phyloP scores from a whole-genome alignment of 2,888 invertebrate genomes.

The Aplocera efformata region DNA sequence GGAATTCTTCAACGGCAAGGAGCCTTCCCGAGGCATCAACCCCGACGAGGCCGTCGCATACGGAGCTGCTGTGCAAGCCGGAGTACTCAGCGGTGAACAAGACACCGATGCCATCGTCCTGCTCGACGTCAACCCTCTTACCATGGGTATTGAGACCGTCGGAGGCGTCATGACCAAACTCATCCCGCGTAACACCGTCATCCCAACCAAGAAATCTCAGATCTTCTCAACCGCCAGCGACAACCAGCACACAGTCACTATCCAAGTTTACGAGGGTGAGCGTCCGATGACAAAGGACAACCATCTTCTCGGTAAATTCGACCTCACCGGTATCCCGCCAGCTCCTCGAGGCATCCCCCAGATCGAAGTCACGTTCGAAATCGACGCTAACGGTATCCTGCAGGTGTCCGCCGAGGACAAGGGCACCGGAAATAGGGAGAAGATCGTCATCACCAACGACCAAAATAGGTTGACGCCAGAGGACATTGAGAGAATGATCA shows the following conservation, averaged over 20 bases:
- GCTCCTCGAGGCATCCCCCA: slow-evolving; percentile 96
- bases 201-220: slow-evolving; percentile 99
- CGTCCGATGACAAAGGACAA: slow-evolving; percentile 99
- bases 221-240: slow-evolving; percentile 99
- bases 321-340: slow-evolving; percentile 97
- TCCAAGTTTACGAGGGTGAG: slow-evolving; percentile 99
- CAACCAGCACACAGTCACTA: slow-evolving; percentile 99
- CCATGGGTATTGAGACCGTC: slow-evolving; percentile 99
- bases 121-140: slow-evolving; percentile 98
- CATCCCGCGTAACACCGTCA: slow-evolving; percentile 98
- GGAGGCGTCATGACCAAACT: slow-evolving; percentile 99
- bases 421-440: slow-evolving; percentile 98
- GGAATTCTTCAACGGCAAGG: slow-evolving; percentile 98
- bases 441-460: slow-evolving; percentile 99
- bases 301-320: slow-evolving; percentile 98
- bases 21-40: slow-evolving; percentile 98
- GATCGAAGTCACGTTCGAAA: slow-evolving; percentile 96
- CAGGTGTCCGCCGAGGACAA: slow-evolving; percentile 99
- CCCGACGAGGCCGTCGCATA: slow-evolving; percentile 99
- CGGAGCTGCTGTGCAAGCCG: slow-evolving; percentile 99
- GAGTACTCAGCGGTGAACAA: slow-evolving; percentile 98
- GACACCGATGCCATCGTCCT: slow-evolving; percentile 97
- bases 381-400: slow-evolving; percentile 96
- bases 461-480: slow-evolving; percentile 98
- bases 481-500: slow-evolving; percentile 99